These are phyloP conservation scores for Alouatta palliata DNA, from an alignment of 2,113 vertebrate genomes.

Conservation along the genomic window DNA sequence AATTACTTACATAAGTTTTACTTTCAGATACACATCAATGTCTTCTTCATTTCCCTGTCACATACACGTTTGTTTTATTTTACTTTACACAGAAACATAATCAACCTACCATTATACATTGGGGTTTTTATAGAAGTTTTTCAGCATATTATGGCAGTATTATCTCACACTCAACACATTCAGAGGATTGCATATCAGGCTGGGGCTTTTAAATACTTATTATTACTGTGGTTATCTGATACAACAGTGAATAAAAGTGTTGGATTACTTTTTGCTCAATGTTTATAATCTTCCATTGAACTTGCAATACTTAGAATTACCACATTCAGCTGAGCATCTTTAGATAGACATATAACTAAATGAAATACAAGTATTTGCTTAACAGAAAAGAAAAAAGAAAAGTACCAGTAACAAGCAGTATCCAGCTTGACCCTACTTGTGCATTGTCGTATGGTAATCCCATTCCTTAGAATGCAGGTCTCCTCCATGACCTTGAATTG, in stretches of 20 bases:
- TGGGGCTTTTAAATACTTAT: neutral
- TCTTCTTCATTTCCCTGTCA: neutral
- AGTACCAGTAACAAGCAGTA: neutral
- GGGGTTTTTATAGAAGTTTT: neutral
- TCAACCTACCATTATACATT: neutral
- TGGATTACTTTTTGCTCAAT: neutral
- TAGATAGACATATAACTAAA: neutral
- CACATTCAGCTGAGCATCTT: neutral
- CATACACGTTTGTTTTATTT: neutral
- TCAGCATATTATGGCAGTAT: neutral
- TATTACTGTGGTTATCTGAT: neutral
- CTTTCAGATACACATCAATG: neutral
- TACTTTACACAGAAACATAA: neutral
- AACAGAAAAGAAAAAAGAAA: neutral
- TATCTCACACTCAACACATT: neutral
- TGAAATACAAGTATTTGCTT: neutral
- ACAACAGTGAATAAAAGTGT: neutral
- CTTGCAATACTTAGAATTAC: neutral
- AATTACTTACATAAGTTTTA: neutral
- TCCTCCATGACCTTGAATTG: neutral
- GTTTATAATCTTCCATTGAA: neutral
- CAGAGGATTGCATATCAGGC: neutral
- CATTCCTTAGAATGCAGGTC: neutral
- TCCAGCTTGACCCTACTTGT: neutral
- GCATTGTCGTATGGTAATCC: too few species aligned